Evolutionary conservation across 1,140 invertebrate species (phyloP).

Genomic region (Bombus affinis): DNA sequence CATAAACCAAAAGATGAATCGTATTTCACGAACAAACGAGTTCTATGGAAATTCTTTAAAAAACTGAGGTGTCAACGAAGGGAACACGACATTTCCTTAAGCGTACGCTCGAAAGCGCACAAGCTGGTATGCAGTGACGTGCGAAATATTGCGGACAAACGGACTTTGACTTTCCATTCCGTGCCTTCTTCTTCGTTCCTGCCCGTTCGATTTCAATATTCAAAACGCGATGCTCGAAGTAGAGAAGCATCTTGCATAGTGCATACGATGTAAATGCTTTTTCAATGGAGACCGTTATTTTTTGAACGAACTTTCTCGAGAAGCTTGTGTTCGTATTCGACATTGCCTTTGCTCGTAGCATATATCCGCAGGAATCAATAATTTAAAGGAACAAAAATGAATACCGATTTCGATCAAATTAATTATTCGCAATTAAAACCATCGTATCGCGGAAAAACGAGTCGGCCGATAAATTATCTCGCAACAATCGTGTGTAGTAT

Average conservation of each 20-base stretch:
- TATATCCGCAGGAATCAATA: not conserved
- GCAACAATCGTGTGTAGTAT: not conserved
- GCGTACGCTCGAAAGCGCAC: not conserved
- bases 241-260: not conserved
- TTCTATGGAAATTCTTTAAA: not conserved
- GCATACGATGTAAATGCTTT: not conserved
- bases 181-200: not conserved
- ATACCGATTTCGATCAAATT: not conserved
- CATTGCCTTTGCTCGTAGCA: not conserved
- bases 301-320: too few species aligned
- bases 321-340: not conserved
- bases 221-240: not conserved
- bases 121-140: not conserved
- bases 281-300: not conserved
- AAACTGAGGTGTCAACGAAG: not conserved
- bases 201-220: not conserved
- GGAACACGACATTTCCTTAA: not conserved
- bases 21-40: not conserved
- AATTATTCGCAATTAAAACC: not conserved
- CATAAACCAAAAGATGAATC: not conserved
- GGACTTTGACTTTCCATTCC: constrained; percentile 2
- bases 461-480: not conserved
- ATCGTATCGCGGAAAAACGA: not conserved
- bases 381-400: not conserved
- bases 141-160: constrained; percentile 15